Evolutionary conservation across 2,888 invertebrate species (phyloP).

Genomic region (Nudaria mundana): DNA sequence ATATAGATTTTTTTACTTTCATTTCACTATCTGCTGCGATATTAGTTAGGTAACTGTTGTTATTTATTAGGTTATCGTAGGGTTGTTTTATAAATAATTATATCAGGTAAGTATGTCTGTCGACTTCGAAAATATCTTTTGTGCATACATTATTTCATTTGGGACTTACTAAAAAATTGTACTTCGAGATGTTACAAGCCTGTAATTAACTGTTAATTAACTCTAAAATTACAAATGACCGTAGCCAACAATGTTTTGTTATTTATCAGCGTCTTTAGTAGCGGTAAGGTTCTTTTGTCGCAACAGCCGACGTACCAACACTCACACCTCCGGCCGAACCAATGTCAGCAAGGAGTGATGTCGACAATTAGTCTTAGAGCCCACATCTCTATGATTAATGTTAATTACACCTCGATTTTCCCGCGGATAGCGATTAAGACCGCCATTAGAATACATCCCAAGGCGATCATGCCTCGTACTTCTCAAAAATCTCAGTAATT

Average conservation of each 20-base stretch:
- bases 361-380: slow-evolving; percentile 60
- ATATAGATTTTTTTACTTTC: too few species aligned
- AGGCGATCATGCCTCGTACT: slow-evolving; percentile 57
- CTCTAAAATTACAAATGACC: slow-evolving; percentile 35
- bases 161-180: too few species aligned
- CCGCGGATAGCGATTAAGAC: slow-evolving; percentile 62
- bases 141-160: too few species aligned
- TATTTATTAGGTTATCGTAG: too few species aligned
- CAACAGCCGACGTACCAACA: slow-evolving; percentile 13
- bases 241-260: slow-evolving; percentile 36
- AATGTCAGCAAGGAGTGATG: slow-evolving; percentile 48
- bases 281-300: slow-evolving; percentile 56
- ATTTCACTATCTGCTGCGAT: too few species aligned
- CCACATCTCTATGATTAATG: slow-evolving; percentile 71
- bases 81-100: slow-evolving; percentile 1
- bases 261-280: slow-evolving; percentile 60
- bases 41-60: too few species aligned
- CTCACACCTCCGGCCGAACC: slow-evolving; percentile 23
- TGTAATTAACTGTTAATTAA: too few species aligned
- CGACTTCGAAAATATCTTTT: too few species aligned
- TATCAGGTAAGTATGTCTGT: too few species aligned
- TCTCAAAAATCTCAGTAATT: slow-evolving; percentile 41
- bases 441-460: slow-evolving; percentile 61
- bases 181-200: too few species aligned
- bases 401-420: slow-evolving; percentile 71